Percentiles rank a stretch among this genome's conserved stretches.
Evolutionary conservation across 2,888 invertebrate genomes (phyloP).

Genomic region (Lordiphosa andalusiaca): DNA sequence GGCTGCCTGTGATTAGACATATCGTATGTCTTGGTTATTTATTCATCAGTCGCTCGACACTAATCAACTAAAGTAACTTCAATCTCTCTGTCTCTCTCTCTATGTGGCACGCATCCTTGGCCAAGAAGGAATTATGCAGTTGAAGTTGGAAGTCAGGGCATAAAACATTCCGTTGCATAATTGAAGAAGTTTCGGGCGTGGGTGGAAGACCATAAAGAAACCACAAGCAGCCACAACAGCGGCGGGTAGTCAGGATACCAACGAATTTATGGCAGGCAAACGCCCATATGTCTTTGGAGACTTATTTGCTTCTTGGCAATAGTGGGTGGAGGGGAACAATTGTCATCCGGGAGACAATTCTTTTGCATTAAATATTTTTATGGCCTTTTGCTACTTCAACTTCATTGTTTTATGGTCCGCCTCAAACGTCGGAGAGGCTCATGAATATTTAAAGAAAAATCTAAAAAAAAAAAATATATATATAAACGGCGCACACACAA

Average conservation of each 20-base stretch:
- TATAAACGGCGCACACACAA: constrained; percentile 14
- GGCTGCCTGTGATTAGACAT: constrained; percentile 10
- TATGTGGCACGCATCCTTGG: constrained; percentile 49
- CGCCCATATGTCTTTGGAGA: constrained; percentile 67
- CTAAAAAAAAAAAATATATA: constrained; percentile 40
- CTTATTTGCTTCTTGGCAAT: constrained; percentile 43
- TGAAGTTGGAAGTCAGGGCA: constrained; percentile 38
- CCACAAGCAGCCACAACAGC: constrained; percentile 7
- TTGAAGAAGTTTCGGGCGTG: constrained; percentile 65
- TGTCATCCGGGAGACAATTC: constrained; percentile 56
- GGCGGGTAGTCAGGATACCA: constrained; percentile 26
- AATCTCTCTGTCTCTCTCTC: constrained; percentile 6
- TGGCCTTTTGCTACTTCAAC: constrained; percentile 52
- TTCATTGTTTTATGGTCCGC: constrained; percentile 69
- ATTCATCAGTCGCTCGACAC: constrained; percentile 68
- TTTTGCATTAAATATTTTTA: constrained; percentile 74
- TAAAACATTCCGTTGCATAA: constrained; percentile 78
- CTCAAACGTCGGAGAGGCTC: constrained; percentile 33
- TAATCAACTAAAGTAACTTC: constrained; percentile 68
- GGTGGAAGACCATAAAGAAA: constrained; percentile 25
- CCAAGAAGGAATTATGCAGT: constrained; percentile 60
- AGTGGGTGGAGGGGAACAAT: constrained; percentile 40
- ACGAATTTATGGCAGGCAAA: constrained; percentile 67
- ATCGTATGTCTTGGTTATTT: constrained; percentile 50
- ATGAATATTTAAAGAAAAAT: constrained; percentile 66